These are phyloP conservation scores for Silurus aristotelis DNA, from an alignment of 2,797 vertebrate genomes.

Conservation along the genomic window DNA sequence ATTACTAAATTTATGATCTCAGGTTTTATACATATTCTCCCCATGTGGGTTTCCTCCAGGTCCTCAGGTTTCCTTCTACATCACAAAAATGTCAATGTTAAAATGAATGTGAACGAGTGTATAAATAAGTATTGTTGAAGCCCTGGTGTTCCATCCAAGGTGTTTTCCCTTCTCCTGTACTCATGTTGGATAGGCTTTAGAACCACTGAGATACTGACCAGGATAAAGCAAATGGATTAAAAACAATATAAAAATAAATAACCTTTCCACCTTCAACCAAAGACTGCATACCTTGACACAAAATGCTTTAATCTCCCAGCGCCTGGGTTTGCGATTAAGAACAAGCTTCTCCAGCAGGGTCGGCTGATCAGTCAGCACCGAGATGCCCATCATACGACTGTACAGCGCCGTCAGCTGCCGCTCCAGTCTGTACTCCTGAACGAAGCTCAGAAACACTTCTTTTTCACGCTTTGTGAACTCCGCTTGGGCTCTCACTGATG, in stretches of 20 bases:
- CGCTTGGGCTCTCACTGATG: slow-evolving; percentile 64
- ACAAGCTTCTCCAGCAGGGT: slow-evolving; percentile 71
- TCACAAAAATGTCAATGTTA: neutral
- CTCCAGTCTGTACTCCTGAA: slow-evolving; percentile 70
- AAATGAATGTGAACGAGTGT: neutral
- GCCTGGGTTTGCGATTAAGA: slow-evolving; percentile 66
- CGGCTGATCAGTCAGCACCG: slow-evolving; percentile 64
- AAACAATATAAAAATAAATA: neutral
- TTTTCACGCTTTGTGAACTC: slow-evolving; percentile 67
- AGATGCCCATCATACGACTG: slow-evolving; percentile 69
- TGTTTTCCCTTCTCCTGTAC: neutral
- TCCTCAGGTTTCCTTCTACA: neutral
- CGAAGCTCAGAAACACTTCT: slow-evolving; percentile 71
- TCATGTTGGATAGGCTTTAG: neutral
- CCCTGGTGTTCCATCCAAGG: neutral
- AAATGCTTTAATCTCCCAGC: slow-evolving; percentile 72
- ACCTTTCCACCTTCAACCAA: neutral
- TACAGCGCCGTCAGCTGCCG: slow-evolving; percentile 72
- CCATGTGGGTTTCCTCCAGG: neutral
- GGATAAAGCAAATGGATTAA: neutral
- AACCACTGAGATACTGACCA: neutral
- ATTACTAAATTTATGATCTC: neutral
- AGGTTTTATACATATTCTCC: neutral
- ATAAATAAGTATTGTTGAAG: neutral
- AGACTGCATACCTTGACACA: slow-evolving; percentile 65